These are phyloP conservation scores for Cercocebus atys DNA, from an alignment of 2,113 vertebrate genomes.

Conservation along the genomic window DNA sequence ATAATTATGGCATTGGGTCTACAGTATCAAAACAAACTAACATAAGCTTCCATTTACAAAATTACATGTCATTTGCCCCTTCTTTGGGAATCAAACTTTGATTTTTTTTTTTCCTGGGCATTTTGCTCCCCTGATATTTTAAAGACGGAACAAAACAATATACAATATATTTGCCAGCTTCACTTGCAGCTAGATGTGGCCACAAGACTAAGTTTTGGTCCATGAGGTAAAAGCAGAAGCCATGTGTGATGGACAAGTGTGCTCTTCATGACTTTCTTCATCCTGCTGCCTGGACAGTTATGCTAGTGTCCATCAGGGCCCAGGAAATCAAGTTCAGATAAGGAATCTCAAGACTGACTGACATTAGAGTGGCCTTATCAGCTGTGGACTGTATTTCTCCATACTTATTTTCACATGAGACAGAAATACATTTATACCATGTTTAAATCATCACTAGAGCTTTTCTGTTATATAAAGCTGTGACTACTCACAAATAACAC, in stretches of 20 bases:
- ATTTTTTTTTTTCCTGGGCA: background rate
- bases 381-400: background rate
- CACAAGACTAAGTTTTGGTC: background rate
- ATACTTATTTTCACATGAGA: background rate
- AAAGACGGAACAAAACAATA: background rate
- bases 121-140: background rate
- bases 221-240: background rate
- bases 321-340: background rate
- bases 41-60: background rate
- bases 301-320: no score
- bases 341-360: background rate
- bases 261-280: background rate
- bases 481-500: background rate
- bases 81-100: slow-evolving; percentile 12
- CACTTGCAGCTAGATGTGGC: background rate
- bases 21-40: background rate
- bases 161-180: background rate
- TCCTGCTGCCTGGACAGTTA: background rate
- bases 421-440: background rate
- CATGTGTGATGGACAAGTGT: fast-evolving
- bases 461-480: background rate
- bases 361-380: background rate
- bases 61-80: background rate
- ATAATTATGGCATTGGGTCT: background rate
- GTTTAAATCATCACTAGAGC: background rate